Evolutionary conservation across 2,888 invertebrate genomes (phyloP), one percentile per base, ranked within the genome.

Genomic region (Hyposoter didymator): DNA sequence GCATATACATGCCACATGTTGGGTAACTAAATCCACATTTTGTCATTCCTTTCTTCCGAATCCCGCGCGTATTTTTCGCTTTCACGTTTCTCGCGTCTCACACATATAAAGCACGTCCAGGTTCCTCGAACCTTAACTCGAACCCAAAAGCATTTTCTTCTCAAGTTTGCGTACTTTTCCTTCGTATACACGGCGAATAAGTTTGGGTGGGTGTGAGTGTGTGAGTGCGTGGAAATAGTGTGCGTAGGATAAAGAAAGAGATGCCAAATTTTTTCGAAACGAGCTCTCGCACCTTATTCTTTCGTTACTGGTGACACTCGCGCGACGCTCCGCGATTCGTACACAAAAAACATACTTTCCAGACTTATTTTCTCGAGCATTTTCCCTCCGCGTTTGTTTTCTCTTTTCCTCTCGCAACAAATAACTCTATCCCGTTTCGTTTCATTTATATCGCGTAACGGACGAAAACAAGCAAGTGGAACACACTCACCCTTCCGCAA

Each of bases 31-130:
- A 78, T 82, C 78, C 78, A 64, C 78, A 55, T 78, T 84, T 82
- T 74, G 82, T 74, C 81, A 84, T 84, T 82, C 74, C 82, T 84
- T 79, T 82, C 78, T 84, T 82, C 82, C 67, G 64, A 84, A 85
- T 78, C 78, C 74, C 35, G 55, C 72, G 55, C 62, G 45, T 70
- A 73, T 74, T 80, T 74, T 80, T 82, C 76, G 35, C 80, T 45
- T 62, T 73, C 62, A 66, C 70, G 74, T 81, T 74, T 80, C 79
- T 47, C 69, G 73, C 70, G 66, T 66, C 67, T 76, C 19, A 39
- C 17, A 69, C 39, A 19, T 55, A 69, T 55, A 78, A 78, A 69
- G 43, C 32, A 19, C 17, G 64, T 81, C 73, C 73, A 55, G 59
- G 43, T 76, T 62, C 66, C 73, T 49, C 59, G 72, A 66, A 66